A percentile compares a stretch with the other conserved stretches of the same genome.
These are phyloP conservation scores for Otocyon megalotis DNA, from an alignment of 2,113 vertebrate species.

Conservation along the genomic window DNA sequence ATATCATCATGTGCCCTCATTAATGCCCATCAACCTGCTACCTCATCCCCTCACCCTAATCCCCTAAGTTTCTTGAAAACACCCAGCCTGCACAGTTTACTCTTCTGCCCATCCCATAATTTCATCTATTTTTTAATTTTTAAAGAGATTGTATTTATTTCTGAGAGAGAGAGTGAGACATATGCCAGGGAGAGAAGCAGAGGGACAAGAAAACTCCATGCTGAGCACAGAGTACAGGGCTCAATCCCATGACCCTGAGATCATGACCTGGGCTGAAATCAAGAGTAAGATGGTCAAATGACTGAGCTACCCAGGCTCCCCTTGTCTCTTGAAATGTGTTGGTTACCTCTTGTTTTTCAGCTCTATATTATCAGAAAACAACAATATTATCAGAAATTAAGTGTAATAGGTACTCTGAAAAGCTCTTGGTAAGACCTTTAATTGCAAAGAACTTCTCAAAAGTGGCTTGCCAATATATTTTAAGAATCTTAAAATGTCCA, in stretches of 20 bases:
- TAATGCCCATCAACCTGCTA: too few species aligned
- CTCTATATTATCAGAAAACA: not conserved
- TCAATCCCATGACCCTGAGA: not conserved
- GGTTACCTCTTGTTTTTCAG: not conserved
- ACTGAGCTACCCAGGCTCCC: not conserved
- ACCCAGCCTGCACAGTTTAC: fast-evolving
- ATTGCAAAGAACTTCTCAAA: not conserved
- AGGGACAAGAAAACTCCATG: not conserved
- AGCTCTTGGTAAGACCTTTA: not conserved
- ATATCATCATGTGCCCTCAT: too few species aligned
- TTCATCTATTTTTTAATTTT: not conserved
- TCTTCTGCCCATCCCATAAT: not conserved
- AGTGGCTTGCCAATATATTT: not conserved
- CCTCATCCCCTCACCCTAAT: too few species aligned
- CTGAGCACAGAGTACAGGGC: too few species aligned
- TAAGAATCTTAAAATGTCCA: not conserved
- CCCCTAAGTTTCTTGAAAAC: not conserved
- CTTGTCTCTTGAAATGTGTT: not conserved
- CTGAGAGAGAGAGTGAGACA: not conserved
- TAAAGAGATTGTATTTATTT: not conserved
- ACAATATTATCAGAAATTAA: not conserved
- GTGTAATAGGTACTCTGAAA: not conserved
- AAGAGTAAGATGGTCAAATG: not conserved
- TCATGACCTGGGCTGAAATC: not conserved
- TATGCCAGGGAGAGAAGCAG: not conserved